These are phyloP conservation scores for Camponotus pennsylvanicus DNA, from an alignment of 1,140 invertebrate species.

Conservation along the genomic window DNA sequence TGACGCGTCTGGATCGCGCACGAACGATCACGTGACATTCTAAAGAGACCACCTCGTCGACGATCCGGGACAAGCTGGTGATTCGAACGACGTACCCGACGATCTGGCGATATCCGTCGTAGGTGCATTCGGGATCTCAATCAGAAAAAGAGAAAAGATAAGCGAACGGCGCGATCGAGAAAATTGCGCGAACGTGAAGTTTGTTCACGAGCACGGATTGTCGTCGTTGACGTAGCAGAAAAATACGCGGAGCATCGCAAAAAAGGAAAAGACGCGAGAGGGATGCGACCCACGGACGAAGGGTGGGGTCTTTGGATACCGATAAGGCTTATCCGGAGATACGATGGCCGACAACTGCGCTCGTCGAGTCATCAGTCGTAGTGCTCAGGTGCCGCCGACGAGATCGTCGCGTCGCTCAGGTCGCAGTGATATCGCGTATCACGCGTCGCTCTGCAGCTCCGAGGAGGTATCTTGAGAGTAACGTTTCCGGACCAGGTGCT, in stretches of 20 bases:
- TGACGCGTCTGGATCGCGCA: slow-evolving; percentile 49
- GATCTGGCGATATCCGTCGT: neutral
- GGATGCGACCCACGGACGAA: slow-evolving; percentile 67
- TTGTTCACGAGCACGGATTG: neutral
- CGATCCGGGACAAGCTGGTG: slow-evolving; percentile 15
- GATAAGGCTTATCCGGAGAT: slow-evolving; percentile 78
- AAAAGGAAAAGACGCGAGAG: slow-evolving; percentile 29
- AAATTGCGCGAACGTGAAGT: neutral
- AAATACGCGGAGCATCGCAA: neutral
- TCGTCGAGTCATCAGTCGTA: slow-evolving; percentile 68
- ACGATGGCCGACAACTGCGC: slow-evolving; percentile 71
- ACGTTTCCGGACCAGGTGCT: slow-evolving; percentile 12
- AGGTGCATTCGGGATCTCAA: slow-evolving; percentile 24
- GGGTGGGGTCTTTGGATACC: slow-evolving; percentile 73
- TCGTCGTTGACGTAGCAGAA: neutral
- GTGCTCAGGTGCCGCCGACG: slow-evolving; percentile 72
- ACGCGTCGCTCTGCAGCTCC: slow-evolving; percentile 11
- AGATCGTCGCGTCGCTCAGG: slow-evolving; percentile 63
- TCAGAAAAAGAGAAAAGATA: neutral
- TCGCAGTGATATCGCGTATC: slow-evolving; percentile 55
- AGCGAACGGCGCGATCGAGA: neutral
- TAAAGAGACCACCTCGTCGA: slow-evolving; percentile 8
- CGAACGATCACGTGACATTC: slow-evolving; percentile 30
- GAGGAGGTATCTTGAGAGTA: slow-evolving; percentile 37
- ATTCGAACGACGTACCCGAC: neutral